Evolutionary conservation across 1,140 invertebrate genomes (phyloP).

Genomic region (honey bee (Apis mellifera)): DNA sequence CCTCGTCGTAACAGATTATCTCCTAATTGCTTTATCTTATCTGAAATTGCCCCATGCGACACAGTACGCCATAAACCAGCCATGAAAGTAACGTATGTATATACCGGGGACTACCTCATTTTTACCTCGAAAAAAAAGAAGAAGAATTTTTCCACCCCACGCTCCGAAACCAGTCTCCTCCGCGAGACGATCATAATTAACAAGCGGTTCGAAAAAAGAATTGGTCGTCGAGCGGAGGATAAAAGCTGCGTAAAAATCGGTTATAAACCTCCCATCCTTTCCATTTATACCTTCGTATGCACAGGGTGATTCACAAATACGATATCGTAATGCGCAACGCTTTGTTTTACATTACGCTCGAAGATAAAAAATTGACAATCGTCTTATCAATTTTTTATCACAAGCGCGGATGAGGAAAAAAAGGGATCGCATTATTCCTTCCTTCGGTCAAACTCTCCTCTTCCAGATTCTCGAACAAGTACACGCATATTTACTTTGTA

Average conservation of each 20-base stretch:
- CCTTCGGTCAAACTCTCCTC: too few relatives aligned
- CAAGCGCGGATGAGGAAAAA: too few relatives aligned
- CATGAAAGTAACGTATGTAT: background rate
- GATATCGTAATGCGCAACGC: too few relatives aligned
- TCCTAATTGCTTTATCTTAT: constrained; percentile 31
- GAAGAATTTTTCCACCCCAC: background rate
- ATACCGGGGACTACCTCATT: background rate
- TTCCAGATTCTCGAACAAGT: too few relatives aligned
- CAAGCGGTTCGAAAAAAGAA: background rate
- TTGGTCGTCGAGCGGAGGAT: background rate
- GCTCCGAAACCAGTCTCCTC: background rate
- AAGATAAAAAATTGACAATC: too few relatives aligned
- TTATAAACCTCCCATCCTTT: constrained; percentile 33
- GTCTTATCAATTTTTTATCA: too few relatives aligned
- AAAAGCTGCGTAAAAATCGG: constrained; percentile 52
- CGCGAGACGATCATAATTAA: constrained; percentile 10
- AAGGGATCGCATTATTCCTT: too few relatives aligned
- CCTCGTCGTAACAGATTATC: background rate
- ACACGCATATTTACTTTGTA: too few relatives aligned
- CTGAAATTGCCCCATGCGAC: background rate
- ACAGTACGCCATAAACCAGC: background rate
- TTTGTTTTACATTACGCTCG: fast-evolving
- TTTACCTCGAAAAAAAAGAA: background rate
- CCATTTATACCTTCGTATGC: too few relatives aligned
- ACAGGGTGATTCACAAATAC: too few relatives aligned